Evolutionary conservation across 2,797 vertebrate genomes (phyloP), one percentile per base, ranked within the genome.

Genomic region (Acanthornis magna): DNA sequence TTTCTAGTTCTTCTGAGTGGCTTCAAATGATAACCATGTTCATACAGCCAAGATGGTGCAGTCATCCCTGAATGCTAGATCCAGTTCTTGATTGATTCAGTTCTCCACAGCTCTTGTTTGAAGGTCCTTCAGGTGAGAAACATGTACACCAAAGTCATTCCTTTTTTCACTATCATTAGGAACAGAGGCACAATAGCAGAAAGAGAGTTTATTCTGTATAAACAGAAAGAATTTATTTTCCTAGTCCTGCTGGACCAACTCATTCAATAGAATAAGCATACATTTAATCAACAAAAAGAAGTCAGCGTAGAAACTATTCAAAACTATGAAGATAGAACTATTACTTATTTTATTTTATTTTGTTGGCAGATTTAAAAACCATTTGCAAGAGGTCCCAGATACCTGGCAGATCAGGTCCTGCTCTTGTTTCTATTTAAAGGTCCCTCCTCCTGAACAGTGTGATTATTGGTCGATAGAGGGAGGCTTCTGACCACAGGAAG

Each of bases 391-490:
- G 26, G n/a, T 45, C 25, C 10, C 22, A 47, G 36, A 40, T 19
- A 63, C 7, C 21, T n/a, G 38, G 8, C 11, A 72, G 73, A 81
- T 48, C 21, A 71, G 34, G 14, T 85, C 34, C 51, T 77, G 21
- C 11, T 74, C 32, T 51, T 71, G 16, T 10, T 86, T 84, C 68
- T 25, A 71, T 43, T 4, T 34, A 58, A 76, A 88, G 42, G 50
- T 85, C 77, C 18, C 10, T 82, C 29, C 50, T 68, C 42, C 67
- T 82, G 34, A 90, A 78, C 73, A 86, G 40, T 70, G 62, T 94
- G 78, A 83, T 16, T 54, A n/a, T 47, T 2, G 11, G 89, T 96
- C 87, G 58, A 93, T 89, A 96, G 95, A 93, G 92, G 95, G 92
- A 96, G 96, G 92, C 91, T 96, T 92, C 58, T 95, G 82, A 95